Conservation (phyloP, 2,113 vertebrate genomes). For the Rhea pennata region DNA sequence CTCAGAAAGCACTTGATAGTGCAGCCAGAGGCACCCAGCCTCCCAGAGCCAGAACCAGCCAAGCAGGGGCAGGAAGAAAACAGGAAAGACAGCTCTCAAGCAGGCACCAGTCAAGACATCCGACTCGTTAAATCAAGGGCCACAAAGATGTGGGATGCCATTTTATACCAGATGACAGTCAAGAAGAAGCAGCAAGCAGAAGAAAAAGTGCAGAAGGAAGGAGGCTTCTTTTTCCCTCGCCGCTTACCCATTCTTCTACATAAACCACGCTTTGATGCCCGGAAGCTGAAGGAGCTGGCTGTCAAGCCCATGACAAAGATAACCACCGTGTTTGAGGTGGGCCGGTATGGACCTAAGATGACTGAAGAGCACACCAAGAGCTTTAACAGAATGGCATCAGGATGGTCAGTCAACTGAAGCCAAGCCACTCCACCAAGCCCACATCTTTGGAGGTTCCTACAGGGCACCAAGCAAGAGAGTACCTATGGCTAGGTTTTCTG, state of each 20-base stretch:
- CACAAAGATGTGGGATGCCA: conserved; percentile 91
- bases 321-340: conserved; percentile 78
- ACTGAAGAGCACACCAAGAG: conserved; percentile 82
- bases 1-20: conserved; percentile 90
- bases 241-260: conserved; percentile 88
- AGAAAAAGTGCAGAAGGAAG: neutral
- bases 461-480: neutral
- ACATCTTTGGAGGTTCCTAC: neutral
- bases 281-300: conserved; percentile 88
- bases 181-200: conserved; percentile 61
- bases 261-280: conserved; percentile 90
- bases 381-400: conserved; percentile 90
- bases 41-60: conserved; percentile 36
- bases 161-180: conserved; percentile 89
- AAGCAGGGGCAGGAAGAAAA: neutral
- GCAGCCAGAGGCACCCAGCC: conserved; percentile 74
- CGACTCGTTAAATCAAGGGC: conserved; percentile 73
- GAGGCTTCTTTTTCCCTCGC: conserved; percentile 2
- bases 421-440: neutral
- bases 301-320: conserved; percentile 81
- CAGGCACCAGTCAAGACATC: conserved; percentile 32
- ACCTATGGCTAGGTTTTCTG: neutral
- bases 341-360: conserved; percentile 76
- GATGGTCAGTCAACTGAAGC: conserved; percentile 77
- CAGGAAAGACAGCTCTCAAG: neutral